Conservation (phyloP, 2,888 invertebrate species). For the Disparrhopalites patrizii region DNA sequence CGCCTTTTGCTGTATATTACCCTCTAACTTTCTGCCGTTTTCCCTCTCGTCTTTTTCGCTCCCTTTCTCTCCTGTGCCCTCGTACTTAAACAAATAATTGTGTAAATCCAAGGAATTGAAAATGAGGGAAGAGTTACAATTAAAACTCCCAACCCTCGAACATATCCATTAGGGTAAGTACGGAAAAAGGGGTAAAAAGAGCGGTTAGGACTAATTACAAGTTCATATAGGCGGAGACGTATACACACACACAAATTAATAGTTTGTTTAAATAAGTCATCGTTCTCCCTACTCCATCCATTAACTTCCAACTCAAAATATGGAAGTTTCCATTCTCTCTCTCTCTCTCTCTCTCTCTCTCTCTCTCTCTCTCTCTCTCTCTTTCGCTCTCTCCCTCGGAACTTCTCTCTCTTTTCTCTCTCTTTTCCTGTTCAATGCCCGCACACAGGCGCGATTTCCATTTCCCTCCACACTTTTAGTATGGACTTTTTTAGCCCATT, state of each 20-base stretch:
- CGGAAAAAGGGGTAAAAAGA: constrained; percentile 14
- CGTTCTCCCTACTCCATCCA: neutral
- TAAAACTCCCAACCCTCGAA: constrained; percentile 16
- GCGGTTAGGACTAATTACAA: constrained; percentile 23
- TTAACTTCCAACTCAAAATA: neutral
- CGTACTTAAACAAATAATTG: too few relatives aligned
- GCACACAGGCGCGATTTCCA: neutral
- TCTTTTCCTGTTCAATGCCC: neutral
- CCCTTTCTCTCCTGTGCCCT: too few relatives aligned
- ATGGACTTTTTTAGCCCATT: too few relatives aligned
- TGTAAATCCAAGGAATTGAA: too few relatives aligned
- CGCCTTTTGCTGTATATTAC: too few relatives aligned
- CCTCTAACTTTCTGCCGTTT: too few relatives aligned
- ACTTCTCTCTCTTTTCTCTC: neutral
- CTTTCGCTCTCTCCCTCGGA: too few relatives aligned
- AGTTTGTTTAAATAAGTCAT: constrained; percentile 15
- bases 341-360: neutral
- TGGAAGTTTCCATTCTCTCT: neutral
- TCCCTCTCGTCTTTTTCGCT: too few relatives aligned
- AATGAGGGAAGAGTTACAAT: constrained; percentile 17
- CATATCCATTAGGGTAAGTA: too few relatives aligned
- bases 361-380: neutral
- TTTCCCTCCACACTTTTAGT: neutral
- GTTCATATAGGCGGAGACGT: neutral
- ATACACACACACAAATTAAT: constrained; percentile 5